Evolutionary conservation across 2,797 vertebrate species (phyloP).

Genomic region (Pseudochaenichthys georgianus): DNA sequence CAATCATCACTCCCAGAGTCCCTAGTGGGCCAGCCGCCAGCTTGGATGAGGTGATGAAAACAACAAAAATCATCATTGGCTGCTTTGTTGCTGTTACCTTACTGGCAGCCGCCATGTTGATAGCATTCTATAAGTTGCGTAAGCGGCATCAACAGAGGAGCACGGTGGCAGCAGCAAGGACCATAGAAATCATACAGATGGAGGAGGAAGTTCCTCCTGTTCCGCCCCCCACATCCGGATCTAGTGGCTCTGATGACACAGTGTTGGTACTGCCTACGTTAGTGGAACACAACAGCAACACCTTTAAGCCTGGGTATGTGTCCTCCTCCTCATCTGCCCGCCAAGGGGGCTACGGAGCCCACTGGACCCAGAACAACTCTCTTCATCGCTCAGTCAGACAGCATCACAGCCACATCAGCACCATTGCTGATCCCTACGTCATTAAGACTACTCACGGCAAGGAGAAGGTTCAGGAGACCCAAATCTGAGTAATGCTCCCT

Average conservation of each 20-base stretch:
- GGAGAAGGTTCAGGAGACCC: slow-evolving; percentile 99
- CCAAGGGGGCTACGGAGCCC: slow-evolving; percentile 91
- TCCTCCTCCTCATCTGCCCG: slow-evolving; percentile 76
- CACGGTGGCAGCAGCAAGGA: slow-evolving; percentile 93
- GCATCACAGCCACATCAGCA: slow-evolving; percentile 88
- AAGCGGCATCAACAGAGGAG: slow-evolving; percentile 97
- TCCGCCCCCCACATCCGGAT: slow-evolving; percentile 83
- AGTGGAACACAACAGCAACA: slow-evolving; percentile 96
- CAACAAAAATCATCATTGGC: slow-evolving; percentile 99
- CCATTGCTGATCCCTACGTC: slow-evolving; percentile 91
- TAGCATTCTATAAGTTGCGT: slow-evolving; percentile 98
- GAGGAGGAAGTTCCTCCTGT: slow-evolving; percentile 92
- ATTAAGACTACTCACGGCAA: slow-evolving; percentile 96
- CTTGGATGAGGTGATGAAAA: slow-evolving; percentile 98
- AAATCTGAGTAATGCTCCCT: slow-evolving; percentile 89
- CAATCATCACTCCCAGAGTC: slow-evolving; percentile 86
- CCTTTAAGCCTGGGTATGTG: slow-evolving; percentile 88
- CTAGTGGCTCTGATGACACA: slow-evolving; percentile 90
- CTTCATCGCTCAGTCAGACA: slow-evolving; percentile 91
- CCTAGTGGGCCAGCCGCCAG: slow-evolving; percentile 90
- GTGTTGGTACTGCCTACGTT: slow-evolving; percentile 90
- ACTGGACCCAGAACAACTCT: slow-evolving; percentile 97
- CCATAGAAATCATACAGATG: slow-evolving; percentile 96
- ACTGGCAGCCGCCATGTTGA: slow-evolving; percentile 96
- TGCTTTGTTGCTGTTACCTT: slow-evolving; percentile 98